Percentiles rank a stretch among this genome's conserved stretches.
Conservation (phyloP, 1,140 invertebrate species). For the Calephelis nemesis region DNA sequence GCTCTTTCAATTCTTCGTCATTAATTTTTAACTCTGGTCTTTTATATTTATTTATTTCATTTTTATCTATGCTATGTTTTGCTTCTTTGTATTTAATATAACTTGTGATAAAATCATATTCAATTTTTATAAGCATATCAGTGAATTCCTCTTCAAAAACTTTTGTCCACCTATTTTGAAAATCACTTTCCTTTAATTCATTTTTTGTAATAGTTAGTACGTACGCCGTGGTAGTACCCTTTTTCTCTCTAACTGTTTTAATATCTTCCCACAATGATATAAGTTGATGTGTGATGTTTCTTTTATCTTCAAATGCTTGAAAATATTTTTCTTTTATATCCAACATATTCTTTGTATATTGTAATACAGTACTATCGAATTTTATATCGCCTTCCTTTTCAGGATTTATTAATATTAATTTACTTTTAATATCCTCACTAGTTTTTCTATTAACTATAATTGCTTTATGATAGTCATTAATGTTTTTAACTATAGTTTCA, state of each 20-base stretch:
- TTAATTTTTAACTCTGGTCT: constrained; percentile 61
- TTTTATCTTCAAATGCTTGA: constrained; percentile 42
- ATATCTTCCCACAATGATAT: constrained; percentile 61
- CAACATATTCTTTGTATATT: constrained; percentile 55
- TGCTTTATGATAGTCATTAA: constrained; percentile 41
- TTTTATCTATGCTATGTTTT: constrained; percentile 36
- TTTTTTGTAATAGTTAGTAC: constrained; percentile 39
- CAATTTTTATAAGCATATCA: constrained; percentile 58
- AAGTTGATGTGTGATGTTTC: constrained; percentile 46
- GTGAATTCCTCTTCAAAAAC: constrained; percentile 54
- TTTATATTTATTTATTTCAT: constrained; percentile 33
- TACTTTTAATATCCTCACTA: constrained; percentile 53
- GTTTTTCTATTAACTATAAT: constrained; percentile 59
- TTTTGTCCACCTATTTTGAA: constrained; percentile 49
- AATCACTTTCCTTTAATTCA: constrained; percentile 35
- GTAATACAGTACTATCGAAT: constrained; percentile 59
- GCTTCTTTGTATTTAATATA: constrained; percentile 61
- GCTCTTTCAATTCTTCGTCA: constrained; percentile 47
- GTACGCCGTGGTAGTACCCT: constrained; percentile 38
- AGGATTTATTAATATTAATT: constrained; percentile 48
- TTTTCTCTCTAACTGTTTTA: constrained; percentile 55
- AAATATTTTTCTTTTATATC: constrained; percentile 50
- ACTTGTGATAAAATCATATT: constrained; percentile 56
- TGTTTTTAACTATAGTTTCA: constrained; percentile 29
- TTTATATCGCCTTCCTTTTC: constrained; percentile 49